Evolutionary conservation across 2,888 invertebrate species (phyloP).

Genomic region (Diarsia brunnea): DNA sequence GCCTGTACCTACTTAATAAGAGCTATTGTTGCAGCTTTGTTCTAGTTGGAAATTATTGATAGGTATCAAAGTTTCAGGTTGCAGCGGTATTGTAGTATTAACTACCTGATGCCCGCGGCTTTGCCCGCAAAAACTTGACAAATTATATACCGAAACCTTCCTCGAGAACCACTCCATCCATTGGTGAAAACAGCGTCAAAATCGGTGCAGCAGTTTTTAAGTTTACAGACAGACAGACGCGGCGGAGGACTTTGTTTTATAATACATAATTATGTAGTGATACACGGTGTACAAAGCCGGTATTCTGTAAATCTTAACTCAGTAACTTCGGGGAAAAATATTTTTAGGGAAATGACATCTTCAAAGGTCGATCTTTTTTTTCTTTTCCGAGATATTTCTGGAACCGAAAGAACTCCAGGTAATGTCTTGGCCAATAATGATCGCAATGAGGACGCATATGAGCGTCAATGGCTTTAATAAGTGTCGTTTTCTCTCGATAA

Average conservation of each 20-base stretch:
- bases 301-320: not conserved
- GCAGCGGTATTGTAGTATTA: not conserved
- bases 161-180: too few relatives aligned
- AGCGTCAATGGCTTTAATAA: not conserved
- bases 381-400: not conserved
- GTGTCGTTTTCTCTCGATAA: not conserved
- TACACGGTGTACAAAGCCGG: too few relatives aligned
- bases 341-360: not conserved
- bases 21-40: slow-evolving; percentile 27
- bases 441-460: not conserved
- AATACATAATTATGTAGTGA: too few relatives aligned
- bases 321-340: not conserved
- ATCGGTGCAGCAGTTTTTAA: too few relatives aligned
- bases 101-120: too few relatives aligned
- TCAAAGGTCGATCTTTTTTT: not conserved
- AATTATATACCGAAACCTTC: too few relatives aligned
- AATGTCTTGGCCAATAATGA: not conserved
- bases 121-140: too few relatives aligned
- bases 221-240: too few relatives aligned
- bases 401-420: not conserved
- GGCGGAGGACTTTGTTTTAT: too few relatives aligned
- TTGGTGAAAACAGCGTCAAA: too few relatives aligned
- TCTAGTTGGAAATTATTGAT: slow-evolving; percentile 18
- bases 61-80: not conserved
- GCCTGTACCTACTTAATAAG: slow-evolving; percentile 15